Base-by-base conservation (phyloP, 2,797 vertebrate genomes). In the Cebuella pygmaea region DNA sequence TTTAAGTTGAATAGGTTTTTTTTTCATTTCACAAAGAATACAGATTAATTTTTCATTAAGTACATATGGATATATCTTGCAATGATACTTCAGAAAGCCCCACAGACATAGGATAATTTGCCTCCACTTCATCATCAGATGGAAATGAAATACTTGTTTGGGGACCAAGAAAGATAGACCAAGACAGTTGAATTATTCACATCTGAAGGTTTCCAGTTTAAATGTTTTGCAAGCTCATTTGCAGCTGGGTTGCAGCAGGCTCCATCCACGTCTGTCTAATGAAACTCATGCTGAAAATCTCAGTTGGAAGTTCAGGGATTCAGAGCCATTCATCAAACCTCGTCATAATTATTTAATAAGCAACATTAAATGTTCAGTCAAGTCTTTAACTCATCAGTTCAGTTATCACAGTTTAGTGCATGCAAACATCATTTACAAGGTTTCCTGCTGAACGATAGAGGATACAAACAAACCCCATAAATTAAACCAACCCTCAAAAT, bases 291-390 rank as follows among this genome's bases (percentile, higher is more conserved):
- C 98, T 98, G 98, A 98, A 99, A 98, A 98, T 98, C 98, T 98
- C 98, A 97, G 98, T 98, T 98, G 98, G 98, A 98, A 98, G 97
- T 98, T 98, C 95, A 94, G 97, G 83, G 97, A 98, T 98, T 98
- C 98, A 93, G 96, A 96, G 96, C 94, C 95, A 98, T 98, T 98
- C 92, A 98, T 98, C 98, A 98, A 97, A 97, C 96, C 93, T 97
- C 97, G 52, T 98, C 98, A 98, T 98, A 98, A 98, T 98, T 99
- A 98, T 99, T 99, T 99, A 98, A 98, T 99, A 98, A 98, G 98
- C 86, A 98, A 97, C 96, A 96, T 97, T 98, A 97, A 90, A 95
- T 98, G 98, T 98, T 98, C 98, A 98, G 96, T 98, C 98, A 98
- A 98, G 98, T 98, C 98, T 99, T 98, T 98, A 98, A 98, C 98